Percentiles rank a stretch among this genome's conserved stretches.
These are phyloP conservation scores for Shargacucullia verbasci DNA, from an alignment of 2,888 invertebrate genomes.

Conservation along the genomic window DNA sequence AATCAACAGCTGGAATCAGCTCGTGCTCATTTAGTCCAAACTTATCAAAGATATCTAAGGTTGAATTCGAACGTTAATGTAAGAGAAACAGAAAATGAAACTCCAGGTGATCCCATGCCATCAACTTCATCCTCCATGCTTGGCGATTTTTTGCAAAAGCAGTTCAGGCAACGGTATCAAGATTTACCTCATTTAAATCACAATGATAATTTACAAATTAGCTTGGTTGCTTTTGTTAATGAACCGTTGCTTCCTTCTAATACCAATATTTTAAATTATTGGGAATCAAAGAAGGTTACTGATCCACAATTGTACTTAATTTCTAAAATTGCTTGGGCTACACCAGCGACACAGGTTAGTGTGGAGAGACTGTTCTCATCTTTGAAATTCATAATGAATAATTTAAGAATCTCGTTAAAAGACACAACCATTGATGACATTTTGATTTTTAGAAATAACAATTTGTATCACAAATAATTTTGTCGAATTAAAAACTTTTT, in stretches of 20 bases:
- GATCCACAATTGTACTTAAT: conserved; percentile 23
- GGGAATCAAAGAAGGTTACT: conserved; percentile 18
- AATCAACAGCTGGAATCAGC: conserved; percentile 15
- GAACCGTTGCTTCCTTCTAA: conserved; percentile 17
- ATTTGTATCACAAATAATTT: conserved; percentile 2
- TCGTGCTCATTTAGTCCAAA: conserved; percentile 11
- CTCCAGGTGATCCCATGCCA: conserved; percentile 12
- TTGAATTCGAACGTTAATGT: conserved; percentile 7
- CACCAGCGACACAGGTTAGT: conserved; percentile 41
- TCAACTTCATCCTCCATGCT: conserved; percentile 10
- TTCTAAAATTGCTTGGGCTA: conserved; percentile 16
- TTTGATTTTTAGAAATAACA: conserved; percentile 22
- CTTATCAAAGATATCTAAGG: conserved; percentile 16
- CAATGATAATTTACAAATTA: too few relatives aligned
- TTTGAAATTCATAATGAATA: conserved; percentile 37
- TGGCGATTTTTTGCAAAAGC: conserved; percentile 6
- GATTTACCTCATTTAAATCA: conserved; percentile 19
- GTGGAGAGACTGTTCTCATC: conserved; percentile 48
- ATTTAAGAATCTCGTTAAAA: conserved; percentile 27
- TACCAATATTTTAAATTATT: conserved; percentile 32
- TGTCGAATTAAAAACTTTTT: background rate
- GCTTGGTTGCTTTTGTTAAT: conserved; percentile 15
- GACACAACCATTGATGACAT: conserved; percentile 27
- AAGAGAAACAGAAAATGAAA: conserved; percentile 18
- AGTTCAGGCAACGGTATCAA: conserved; percentile 19